Base-by-base conservation (phyloP, 2,113 vertebrate species). In the Vicugna pacos region DNA sequence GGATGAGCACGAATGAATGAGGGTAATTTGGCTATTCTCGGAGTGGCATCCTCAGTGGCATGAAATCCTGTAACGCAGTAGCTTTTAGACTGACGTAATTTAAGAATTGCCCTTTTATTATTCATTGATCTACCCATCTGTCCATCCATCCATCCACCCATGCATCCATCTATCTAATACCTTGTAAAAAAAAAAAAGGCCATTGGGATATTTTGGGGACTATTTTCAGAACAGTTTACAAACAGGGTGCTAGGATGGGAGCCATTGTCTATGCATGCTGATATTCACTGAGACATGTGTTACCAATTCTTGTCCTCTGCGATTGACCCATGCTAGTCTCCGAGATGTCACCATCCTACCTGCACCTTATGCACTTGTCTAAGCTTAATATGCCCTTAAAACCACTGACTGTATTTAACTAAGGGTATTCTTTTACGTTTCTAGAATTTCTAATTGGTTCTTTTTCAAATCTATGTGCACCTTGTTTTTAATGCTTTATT, bases 41-140 rank as follows among this genome's bases (percentile, higher is more conserved):
- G 64, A 54, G 85, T 92, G 54, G 64, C 92, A 97, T 93, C 97
- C 93, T 80, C 38, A 58, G 87, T 6, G 22, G 38, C 35, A 92
- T 94, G 93, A 87, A 96, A 91, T 94, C 87, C 86, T 93, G 67
- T 97, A 97, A 87, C 65, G 97, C 76, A 87, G 88, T 87, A 88
- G 94, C 96, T 98, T 97, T 95, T 95, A 96, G 95, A 91, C 91
- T 97, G 69, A 24, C 94, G 69, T 79, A 94, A 58, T 48, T 84
- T 62, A 93, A 56, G 52, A n/a, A 82, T 26, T 50, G 13, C 28
- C 58, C 30, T 60, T 81, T 81, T 72, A 46, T 87, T 92, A 83
- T 73, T 15, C 8, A 6, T 28, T 19, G 11, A 56, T 13, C 52
- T 9, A 26, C 64, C 35, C 15, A 2, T 19, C 42, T 17, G 83